These are phyloP conservation scores for Motacilla alba DNA, from an alignment of 2,113 vertebrate species.

Conservation along the genomic window DNA sequence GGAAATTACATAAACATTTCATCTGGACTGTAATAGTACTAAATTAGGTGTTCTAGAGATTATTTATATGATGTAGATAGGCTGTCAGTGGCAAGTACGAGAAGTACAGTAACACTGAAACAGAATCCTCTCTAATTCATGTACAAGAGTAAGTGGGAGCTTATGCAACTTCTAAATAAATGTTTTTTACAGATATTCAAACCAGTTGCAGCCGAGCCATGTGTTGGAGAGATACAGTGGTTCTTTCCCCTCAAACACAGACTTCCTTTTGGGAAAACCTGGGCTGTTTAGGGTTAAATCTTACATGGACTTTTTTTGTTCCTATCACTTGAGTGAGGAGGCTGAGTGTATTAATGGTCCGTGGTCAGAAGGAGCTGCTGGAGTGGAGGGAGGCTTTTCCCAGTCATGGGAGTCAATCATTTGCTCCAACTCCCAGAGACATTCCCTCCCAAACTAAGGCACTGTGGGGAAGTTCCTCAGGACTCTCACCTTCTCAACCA, in stretches of 20 bases:
- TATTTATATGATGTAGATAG: constrained; percentile 39
- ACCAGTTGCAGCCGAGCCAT: neutral
- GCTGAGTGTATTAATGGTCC: neutral
- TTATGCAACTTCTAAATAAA: constrained; percentile 27
- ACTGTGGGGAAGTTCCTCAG: neutral
- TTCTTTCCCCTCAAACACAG: neutral
- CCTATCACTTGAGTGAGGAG: neutral
- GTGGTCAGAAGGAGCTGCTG: neutral
- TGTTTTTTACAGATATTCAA: neutral
- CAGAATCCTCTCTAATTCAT: constrained; percentile 2
- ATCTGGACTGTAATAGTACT: constrained; percentile 54
- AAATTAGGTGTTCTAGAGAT: constrained; percentile 56
- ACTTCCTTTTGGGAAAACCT: neutral
- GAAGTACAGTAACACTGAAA: constrained; percentile 18
- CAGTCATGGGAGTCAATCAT: neutral
- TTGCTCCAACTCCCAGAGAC: neutral
- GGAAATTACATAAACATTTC: constrained; percentile 65
- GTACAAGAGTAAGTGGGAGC: neutral
- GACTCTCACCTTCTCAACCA: neutral
- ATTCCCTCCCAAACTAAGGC: neutral
- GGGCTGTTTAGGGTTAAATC: neutral
- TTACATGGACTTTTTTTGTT: neutral
- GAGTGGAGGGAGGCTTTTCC: neutral
- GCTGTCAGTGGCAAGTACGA: constrained; percentile 17
- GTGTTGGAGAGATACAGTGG: neutral